phyloP scores from a whole-genome alignment of 2,888 invertebrate species.

The Hemaris fuciformis region DNA sequence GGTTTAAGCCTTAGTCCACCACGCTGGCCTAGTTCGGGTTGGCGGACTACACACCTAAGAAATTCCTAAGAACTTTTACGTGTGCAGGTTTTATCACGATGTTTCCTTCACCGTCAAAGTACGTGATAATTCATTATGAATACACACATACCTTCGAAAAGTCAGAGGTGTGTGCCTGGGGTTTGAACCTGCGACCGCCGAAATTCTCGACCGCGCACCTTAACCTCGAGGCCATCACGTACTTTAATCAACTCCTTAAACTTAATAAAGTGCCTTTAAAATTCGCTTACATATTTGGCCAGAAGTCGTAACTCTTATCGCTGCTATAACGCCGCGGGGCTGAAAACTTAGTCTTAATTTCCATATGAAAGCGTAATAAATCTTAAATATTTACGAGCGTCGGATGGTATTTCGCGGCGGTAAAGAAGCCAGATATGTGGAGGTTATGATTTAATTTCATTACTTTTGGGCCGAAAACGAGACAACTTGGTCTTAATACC shows the following conservation, averaged over 20 bases:
- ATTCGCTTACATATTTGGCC: neutral
- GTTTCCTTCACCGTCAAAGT: too few species aligned
- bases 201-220: too few species aligned
- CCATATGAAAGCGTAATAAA: slow-evolving; percentile 27
- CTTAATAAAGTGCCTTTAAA: neutral
- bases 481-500: neutral
- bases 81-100: too few species aligned
- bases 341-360: slow-evolving; percentile 19
- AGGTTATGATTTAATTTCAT: neutral
- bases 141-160: too few species aligned
- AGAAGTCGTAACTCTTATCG: neutral
- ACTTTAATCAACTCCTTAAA: neutral
- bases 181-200: too few species aligned
- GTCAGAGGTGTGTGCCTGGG: too few species aligned
- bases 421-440: neutral
- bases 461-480: neutral
- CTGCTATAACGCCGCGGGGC: neutral
- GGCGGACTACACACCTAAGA: too few species aligned
- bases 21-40: too few species aligned
- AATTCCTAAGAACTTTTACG: too few species aligned
- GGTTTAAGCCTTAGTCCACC: too few species aligned
- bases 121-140: too few species aligned
- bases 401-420: neutral
- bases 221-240: too few species aligned
- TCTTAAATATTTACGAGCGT: slow-evolving; percentile 26